Evolutionary conservation across 2,113 vertebrate species (phyloP).

Genomic region (Zapornia atra): DNA sequence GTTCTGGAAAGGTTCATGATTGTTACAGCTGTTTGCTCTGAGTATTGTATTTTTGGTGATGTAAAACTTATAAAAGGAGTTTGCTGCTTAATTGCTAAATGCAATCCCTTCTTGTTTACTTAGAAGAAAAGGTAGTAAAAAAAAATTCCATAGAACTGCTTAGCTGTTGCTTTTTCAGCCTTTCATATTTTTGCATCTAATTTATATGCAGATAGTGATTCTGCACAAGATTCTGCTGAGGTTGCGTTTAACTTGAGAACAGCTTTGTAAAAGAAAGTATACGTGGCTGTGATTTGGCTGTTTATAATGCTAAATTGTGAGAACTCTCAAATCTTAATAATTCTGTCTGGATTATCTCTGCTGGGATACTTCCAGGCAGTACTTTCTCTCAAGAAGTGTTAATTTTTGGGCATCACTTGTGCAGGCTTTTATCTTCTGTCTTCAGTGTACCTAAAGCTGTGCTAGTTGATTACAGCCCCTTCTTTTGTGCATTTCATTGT

Average conservation of each 20-base stretch:
- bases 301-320: not conserved
- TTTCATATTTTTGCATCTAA: not conserved
- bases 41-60: rapidly evolving
- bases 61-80: not conserved
- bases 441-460: not conserved
- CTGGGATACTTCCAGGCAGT: not conserved
- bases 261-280: not conserved
- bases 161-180: not conserved
- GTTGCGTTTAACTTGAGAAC: not conserved
- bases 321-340: not conserved
- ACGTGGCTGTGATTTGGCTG: not conserved
- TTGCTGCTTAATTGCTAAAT: not conserved
- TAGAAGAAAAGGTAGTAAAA: too few species aligned
- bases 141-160: too few species aligned
- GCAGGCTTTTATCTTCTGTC: not conserved
- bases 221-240: not conserved
- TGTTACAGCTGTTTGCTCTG: not conserved
- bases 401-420: not conserved
- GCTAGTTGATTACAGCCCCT: not conserved
- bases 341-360: not conserved
- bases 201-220: not conserved
- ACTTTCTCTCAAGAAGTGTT: not conserved
- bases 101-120: not conserved
- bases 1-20: not conserved
- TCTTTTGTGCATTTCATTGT: not conserved